These are phyloP conservation scores for Psittacula echo DNA, from an alignment of 2,797 vertebrate species.

Conservation along the genomic window DNA sequence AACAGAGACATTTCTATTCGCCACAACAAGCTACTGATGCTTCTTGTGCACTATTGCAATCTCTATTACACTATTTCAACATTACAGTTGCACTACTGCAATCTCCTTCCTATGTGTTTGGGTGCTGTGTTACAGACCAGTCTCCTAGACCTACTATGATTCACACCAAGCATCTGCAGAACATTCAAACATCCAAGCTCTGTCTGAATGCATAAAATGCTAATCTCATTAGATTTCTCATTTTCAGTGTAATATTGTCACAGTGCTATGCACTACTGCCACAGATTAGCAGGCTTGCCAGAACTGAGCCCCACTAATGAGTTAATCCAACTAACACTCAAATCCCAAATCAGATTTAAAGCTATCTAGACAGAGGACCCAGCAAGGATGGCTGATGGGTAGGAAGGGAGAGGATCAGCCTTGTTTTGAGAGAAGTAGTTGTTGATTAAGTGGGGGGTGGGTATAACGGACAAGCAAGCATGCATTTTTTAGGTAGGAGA, in stretches of 20 bases:
- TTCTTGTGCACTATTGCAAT: neutral
- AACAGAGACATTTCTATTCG: neutral
- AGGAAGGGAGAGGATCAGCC: neutral
- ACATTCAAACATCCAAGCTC: constrained; percentile 23
- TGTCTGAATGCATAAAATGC: constrained; percentile 65
- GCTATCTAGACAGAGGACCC: constrained; percentile 53
- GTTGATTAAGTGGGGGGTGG: constrained; percentile 26
- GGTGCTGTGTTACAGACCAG: neutral
- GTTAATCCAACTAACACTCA: constrained; percentile 81
- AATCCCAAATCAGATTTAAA: constrained; percentile 82
- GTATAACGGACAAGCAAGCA: neutral
- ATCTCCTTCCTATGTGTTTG: neutral
- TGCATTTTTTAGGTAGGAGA: neutral
- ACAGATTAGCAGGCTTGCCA: constrained; percentile 79
- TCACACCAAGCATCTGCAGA: constrained; percentile 32
- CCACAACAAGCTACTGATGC: neutral
- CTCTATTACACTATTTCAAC: neutral
- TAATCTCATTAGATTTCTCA: constrained; percentile 81
- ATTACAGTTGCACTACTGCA: neutral
- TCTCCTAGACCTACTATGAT: neutral
- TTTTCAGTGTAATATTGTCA: constrained; percentile 77
- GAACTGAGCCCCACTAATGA: constrained; percentile 78
- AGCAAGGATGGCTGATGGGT: constrained; percentile 5
- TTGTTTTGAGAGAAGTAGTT: constrained; percentile 18
- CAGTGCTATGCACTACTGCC: constrained; percentile 73